A percentile compares a stretch with the other conserved stretches of the same genome.
Conservation (phyloP, 2,113 vertebrate genomes). For the Macquaria australasica region DNA sequence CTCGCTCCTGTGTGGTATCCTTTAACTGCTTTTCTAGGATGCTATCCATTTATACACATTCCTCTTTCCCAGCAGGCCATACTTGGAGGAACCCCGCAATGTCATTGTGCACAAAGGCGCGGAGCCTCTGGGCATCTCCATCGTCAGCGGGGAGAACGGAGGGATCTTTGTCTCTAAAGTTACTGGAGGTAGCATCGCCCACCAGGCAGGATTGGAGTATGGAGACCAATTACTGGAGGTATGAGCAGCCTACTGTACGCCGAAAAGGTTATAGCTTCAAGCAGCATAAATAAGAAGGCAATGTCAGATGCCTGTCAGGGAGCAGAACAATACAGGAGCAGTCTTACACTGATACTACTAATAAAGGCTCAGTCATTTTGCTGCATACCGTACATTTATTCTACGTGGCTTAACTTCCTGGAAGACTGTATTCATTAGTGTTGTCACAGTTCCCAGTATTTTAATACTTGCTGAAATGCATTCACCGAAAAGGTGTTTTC, state of each 20-base stretch:
- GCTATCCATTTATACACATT: conserved; percentile 7
- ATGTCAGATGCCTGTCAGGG: neutral
- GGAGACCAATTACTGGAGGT: conserved; percentile 99
- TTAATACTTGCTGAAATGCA: conserved; percentile 42
- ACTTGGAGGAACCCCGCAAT: conserved; percentile 95
- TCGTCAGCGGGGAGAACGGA: conserved; percentile 96
- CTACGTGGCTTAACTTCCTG: conserved; percentile 1
- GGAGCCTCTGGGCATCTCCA: conserved; percentile 97
- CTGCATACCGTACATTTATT: conserved; percentile 16
- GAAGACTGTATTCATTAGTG: conserved; percentile 21
- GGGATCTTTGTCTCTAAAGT: conserved; percentile 99
- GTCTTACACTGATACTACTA: neutral
- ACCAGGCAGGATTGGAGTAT: conserved; percentile 97
- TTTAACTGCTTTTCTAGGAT: neutral
- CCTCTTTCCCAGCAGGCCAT: conserved; percentile 86
- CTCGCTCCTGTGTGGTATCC: neutral
- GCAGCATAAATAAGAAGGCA: conserved; percentile 21
- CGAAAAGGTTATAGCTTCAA: conserved; percentile 14
- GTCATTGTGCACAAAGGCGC: conserved; percentile 96
- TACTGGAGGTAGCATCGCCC: conserved; percentile 95
- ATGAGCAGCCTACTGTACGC: conserved; percentile 53
- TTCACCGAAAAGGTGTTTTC: neutral
- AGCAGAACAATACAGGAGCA: neutral
- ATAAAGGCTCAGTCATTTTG: conserved; percentile 21
- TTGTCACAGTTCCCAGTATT: conserved; percentile 39